phyloP scores from a whole-genome alignment of 1,140 invertebrate genomes.

The Drosophila biarmipes region DNA sequence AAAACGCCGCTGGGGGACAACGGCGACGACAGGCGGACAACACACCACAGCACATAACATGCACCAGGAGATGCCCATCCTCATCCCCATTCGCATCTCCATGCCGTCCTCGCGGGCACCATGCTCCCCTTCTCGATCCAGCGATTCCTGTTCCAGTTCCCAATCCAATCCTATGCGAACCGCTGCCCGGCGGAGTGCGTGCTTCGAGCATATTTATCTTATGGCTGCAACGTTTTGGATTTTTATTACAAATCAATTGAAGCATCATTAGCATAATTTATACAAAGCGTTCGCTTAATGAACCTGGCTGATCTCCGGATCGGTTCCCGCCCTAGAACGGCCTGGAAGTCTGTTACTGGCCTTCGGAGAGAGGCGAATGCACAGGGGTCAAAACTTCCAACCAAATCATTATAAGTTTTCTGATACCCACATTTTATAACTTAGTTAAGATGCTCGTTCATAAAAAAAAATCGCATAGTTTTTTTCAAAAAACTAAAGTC shows the following conservation, averaged over 20 bases:
- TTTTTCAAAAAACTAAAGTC: too few species aligned
- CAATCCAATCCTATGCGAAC: conserved; percentile 2
- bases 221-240: conserved; percentile 70
- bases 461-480: too few species aligned
- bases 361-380: not conserved
- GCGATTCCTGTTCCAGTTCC: conserved; percentile 30
- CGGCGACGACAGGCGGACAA: conserved; percentile 57
- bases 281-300: conserved; percentile 84
- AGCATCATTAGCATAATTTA: conserved; percentile 85
- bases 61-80: conserved; percentile 37
- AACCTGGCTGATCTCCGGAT: conserved; percentile 52
- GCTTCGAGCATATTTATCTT: conserved; percentile 83
- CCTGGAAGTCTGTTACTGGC: conserved; percentile 10
- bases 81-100: too few species aligned
- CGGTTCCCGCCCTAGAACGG: not conserved
- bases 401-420: not conserved
- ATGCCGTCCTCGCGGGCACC: not conserved
- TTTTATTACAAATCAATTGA: conserved; percentile 85
- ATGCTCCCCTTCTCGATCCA: not conserved
- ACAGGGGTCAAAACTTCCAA: not conserved
- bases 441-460: too few species aligned
- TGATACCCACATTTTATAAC: too few species aligned
- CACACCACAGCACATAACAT: conserved; percentile 34
- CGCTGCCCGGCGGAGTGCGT: conserved; percentile 69
- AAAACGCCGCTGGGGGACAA: conserved; percentile 44